Evolutionary conservation across 2,797 vertebrate species (phyloP), one percentile per base, ranked within the genome.

Genomic region (Emydoidea blandingii): DNA sequence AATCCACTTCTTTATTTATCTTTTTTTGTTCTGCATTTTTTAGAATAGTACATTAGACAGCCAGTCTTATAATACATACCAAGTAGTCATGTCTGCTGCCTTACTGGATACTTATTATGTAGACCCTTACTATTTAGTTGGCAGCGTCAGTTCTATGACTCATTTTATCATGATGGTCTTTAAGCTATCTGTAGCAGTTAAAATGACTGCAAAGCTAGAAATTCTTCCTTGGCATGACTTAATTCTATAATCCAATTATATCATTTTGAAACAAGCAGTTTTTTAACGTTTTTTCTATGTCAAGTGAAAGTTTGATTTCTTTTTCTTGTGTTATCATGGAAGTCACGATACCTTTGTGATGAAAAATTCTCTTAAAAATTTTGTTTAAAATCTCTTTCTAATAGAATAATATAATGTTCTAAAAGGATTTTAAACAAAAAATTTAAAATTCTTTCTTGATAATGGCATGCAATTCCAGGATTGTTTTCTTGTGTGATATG

Each of bases 161-260:
- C 92, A 90, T 96, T 97, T 96, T 96, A 93, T 93, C 94, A 68
- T 86, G 81, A 96, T 96, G 90, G 94, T 94, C 90, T 97, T 96
- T 97, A 96, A 96, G 93, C 92, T 97, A 56, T 93, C 91, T 94
- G 56, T 92, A 95, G 80, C 91, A 93, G 92, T 94, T 97, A 94
- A 95, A 97, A 94, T 85, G 65, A 90, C 86, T 96, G 89, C 90
- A 96, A 92, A 93, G 86, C 93, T 96, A 96, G 74, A 95, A 96
- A 92, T 95, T 37, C 49, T 93, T 96, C 91, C 91, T 92, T 95
- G 86, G 86, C 82, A 85, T 1, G 0, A 91, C 83, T 97, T 96
- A 96, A 94, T 96, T 96, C 93, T 94, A 52, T 92, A 96, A 95
- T 91, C 86, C 79, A 97, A 92, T 96, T 97, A 96, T 97, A 97